These are phyloP conservation scores for Pogonus chalceus DNA, from an alignment of 1,140 invertebrate species.

Conservation along the genomic window DNA sequence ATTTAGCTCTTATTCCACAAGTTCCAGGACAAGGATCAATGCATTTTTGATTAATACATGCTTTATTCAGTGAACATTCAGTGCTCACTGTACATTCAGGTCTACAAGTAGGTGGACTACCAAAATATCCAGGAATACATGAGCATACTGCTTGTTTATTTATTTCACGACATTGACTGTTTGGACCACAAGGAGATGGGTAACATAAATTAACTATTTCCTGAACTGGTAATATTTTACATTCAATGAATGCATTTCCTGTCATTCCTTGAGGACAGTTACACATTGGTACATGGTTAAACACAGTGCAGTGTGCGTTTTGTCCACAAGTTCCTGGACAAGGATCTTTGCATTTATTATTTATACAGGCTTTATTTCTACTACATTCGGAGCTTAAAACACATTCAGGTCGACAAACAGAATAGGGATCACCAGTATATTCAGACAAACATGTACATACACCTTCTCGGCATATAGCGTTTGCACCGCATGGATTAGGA, in stretches of 20 bases:
- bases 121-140: slow-evolving; percentile 62
- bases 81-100: slow-evolving; percentile 46
- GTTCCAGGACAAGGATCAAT: slow-evolving; percentile 61
- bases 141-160: slow-evolving; percentile 61
- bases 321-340: slow-evolving; percentile 51
- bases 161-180: slow-evolving; percentile 55
- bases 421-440: slow-evolving; percentile 40
- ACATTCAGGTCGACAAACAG: slow-evolving; percentile 46
- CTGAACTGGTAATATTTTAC: slow-evolving; percentile 44
- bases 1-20: slow-evolving; percentile 58
- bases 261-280: slow-evolving; percentile 33
- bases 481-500: slow-evolving; percentile 46
- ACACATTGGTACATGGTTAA: slow-evolving; percentile 46
- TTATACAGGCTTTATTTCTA: slow-evolving; percentile 47
- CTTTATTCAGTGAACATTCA: slow-evolving; percentile 58
- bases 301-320: slow-evolving; percentile 49
- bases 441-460: slow-evolving; percentile 40
- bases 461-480: slow-evolving; percentile 46
- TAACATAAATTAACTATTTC: slow-evolving; percentile 48
- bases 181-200: slow-evolving; percentile 64
- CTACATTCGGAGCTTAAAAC: slow-evolving; percentile 53
- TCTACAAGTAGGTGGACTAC: slow-evolving; percentile 59
- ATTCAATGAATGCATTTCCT: slow-evolving; percentile 56
- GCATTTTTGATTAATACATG: slow-evolving; percentile 63
- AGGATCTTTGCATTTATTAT: slow-evolving; percentile 51